Evolutionary conservation across 92 coral and sea anemone genomes (phyloP).

Genomic region (Zoanthus solanderi): DNA sequence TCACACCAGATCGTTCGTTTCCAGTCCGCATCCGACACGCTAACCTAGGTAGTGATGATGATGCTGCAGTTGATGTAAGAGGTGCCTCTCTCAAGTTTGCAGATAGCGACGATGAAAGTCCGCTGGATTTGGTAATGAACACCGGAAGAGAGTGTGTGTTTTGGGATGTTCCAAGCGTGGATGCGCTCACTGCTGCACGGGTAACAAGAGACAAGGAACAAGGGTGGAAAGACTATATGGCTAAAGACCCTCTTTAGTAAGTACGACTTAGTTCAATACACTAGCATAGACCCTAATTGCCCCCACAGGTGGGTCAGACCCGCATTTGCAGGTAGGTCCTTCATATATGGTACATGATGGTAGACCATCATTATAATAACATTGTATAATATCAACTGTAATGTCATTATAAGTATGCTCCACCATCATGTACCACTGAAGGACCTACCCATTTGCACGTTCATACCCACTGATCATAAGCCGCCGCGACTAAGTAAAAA

Average conservation of each 20-base stretch:
- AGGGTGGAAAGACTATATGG: neutral
- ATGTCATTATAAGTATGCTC: no score
- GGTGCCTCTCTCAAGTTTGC: conserved; percentile 54
- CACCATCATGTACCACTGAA: no score
- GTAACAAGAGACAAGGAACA: neutral
- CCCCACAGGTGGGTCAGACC: no score
- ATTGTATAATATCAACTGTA: no score
- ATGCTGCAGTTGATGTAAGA: conserved; percentile 52
- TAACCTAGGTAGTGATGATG: conserved; percentile 32
- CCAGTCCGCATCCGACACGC: conserved; percentile 58
- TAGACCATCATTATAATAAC: no score
- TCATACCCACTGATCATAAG: no score
- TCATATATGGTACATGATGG: no score
- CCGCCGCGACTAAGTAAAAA: no score
- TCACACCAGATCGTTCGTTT: conserved; percentile 45
- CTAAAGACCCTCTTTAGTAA: neutral
- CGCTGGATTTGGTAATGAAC: conserved; percentile 59
- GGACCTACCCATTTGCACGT: no score
- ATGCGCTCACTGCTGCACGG: conserved; percentile 7
- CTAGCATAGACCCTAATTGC: no score
- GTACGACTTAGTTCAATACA: neutral
- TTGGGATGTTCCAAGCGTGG: conserved; percentile 42
- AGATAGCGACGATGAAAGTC: conserved; percentile 53
- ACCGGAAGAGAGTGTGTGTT: conserved; percentile 54
- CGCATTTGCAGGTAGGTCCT: no score